Percentiles rank a stretch among this genome's conserved stretches.
These are phyloP conservation scores for Sturnira hondurensis DNA, from an alignment of 2,113 vertebrate species.

Conservation along the genomic window DNA sequence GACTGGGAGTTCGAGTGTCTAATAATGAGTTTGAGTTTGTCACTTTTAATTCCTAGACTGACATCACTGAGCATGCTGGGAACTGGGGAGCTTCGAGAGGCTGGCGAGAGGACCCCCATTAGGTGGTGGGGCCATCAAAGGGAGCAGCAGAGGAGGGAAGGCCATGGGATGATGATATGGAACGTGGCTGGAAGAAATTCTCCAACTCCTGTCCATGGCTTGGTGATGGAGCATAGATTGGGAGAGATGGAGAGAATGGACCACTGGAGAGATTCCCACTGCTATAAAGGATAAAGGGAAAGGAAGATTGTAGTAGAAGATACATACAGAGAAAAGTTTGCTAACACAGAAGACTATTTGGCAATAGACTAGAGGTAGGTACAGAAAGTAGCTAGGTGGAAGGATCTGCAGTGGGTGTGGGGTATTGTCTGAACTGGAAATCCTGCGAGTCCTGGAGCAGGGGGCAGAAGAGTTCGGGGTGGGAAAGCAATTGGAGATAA, in stretches of 20 bases:
- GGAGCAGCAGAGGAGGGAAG: not conserved
- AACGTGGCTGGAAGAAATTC: not conserved
- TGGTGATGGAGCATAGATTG: not conserved
- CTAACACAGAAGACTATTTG: not conserved
- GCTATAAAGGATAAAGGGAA: not conserved
- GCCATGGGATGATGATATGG: not conserved
- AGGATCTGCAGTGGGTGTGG: not conserved
- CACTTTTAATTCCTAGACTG: not conserved
- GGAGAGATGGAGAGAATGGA: not conserved
- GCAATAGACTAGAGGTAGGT: not conserved
- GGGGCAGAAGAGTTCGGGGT: not conserved
- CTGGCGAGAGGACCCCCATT: not conserved
- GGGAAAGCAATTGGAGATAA: not conserved
- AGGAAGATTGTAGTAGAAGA: not conserved
- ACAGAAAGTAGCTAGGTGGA: not conserved
- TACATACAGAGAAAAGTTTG: not conserved
- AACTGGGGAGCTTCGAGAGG: not conserved
- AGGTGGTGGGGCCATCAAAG: not conserved
- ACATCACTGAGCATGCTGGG: not conserved
- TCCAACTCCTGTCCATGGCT: not conserved
- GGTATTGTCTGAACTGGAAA: not conserved
- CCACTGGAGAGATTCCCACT: not conserved
- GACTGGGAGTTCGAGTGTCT: not conserved
- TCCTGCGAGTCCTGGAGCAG: too few species aligned
- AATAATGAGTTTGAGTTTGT: not conserved